These are phyloP conservation scores for Eupithecia pulchellata DNA, from an alignment of 2,888 invertebrate species.

Conservation along the genomic window DNA sequence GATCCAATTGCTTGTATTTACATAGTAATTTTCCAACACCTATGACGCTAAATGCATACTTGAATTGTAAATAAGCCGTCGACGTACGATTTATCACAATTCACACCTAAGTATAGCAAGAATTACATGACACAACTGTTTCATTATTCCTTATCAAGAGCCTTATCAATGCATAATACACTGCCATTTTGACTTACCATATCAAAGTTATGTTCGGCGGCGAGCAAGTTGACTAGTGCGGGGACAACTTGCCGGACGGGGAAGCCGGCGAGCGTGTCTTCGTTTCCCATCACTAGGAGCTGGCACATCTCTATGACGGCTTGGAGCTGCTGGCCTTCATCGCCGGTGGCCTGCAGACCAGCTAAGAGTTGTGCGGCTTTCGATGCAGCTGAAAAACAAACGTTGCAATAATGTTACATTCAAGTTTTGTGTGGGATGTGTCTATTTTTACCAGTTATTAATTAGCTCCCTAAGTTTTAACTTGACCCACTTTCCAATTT, in stretches of 20 bases:
- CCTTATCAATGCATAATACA: conserved; percentile 5
- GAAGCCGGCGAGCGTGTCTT: conserved; percentile 98
- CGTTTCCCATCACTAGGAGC: conserved; percentile 99
- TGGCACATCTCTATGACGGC: conserved; percentile 99
- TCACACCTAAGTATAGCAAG: neutral
- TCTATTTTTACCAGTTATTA: neutral
- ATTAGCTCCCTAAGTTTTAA: neutral
- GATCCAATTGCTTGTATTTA: neutral
- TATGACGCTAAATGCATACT: neutral
- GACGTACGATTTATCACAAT: neutral
- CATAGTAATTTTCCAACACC: neutral
- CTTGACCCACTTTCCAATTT: neutral
- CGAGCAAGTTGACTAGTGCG: conserved; percentile 95
- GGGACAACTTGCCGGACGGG: conserved; percentile 99
- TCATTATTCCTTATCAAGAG: neutral
- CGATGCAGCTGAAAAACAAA: conserved; percentile 87
- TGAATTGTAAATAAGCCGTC: conserved; percentile 2
- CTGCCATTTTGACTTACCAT: conserved; percentile 89
- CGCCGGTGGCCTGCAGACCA: conserved; percentile 96
- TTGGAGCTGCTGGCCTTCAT: conserved; percentile 98
- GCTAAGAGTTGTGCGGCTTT: conserved; percentile 97
- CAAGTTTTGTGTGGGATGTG: neutral
- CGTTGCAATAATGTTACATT: neutral
- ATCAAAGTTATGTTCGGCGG: conserved; percentile 99
- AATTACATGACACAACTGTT: neutral